phyloP scores from a whole-genome alignment of 92 coral and sea anemone species.

The Epizoanthus illoricatus region DNA sequence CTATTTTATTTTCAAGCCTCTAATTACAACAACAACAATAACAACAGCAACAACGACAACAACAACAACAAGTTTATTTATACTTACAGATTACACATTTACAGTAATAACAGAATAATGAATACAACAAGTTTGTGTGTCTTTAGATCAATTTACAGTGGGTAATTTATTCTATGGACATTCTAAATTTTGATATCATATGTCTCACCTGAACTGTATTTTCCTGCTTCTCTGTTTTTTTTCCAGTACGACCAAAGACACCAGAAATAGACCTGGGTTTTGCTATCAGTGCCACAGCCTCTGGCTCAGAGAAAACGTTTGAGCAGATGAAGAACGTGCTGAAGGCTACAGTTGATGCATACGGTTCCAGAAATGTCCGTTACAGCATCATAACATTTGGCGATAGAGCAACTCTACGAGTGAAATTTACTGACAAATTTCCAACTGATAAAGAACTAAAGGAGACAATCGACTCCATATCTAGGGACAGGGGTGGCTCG shows the following conservation, averaged over 20 bases:
- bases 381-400: constrained; percentile 84
- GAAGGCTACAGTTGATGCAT: constrained; percentile 60
- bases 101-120: too few relatives aligned
- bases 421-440: constrained; percentile 63
- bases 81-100: too few relatives aligned
- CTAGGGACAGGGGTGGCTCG: constrained; percentile 58
- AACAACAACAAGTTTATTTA: too few relatives aligned
- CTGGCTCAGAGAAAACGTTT: constrained; percentile 65
- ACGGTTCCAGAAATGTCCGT: constrained; percentile 62
- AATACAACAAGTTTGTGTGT: too few relatives aligned
- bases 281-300: constrained; percentile 70
- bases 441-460: constrained; percentile 57
- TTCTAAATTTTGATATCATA: too few relatives aligned
- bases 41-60: too few relatives aligned
- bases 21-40: too few relatives aligned
- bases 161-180: too few relatives aligned
- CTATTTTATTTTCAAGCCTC: too few relatives aligned
- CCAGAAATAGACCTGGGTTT: constrained; percentile 82
- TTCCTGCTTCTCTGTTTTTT: not conserved
- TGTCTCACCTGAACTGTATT: too few relatives aligned
- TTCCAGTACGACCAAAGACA: constrained; percentile 60
- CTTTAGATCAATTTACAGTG: too few relatives aligned
- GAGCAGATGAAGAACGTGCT: constrained; percentile 58
- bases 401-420: constrained; percentile 49
- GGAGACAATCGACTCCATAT: constrained; percentile 51